A percentile compares a stretch with the other conserved stretches of the same genome.
Conservation (phyloP, 2,888 invertebrate genomes). For the Machimus atricapillus region DNA sequence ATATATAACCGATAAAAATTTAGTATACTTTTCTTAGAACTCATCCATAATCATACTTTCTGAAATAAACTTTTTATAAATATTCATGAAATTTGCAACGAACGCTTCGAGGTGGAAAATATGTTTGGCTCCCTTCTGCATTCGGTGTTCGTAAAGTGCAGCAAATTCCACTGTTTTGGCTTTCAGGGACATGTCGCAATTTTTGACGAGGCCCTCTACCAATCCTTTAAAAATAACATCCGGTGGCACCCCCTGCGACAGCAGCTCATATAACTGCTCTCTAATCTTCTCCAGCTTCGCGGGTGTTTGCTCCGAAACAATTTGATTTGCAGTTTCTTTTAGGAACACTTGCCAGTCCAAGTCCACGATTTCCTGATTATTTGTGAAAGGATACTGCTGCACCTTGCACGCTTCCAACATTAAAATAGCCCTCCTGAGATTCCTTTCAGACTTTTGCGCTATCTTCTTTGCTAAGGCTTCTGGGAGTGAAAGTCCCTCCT, state of each 20-base stretch:
- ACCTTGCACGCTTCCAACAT: slow-evolving; percentile 95
- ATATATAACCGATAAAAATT: background rate
- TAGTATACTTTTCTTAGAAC: slow-evolving; percentile 50
- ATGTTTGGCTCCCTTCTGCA: slow-evolving; percentile 90
- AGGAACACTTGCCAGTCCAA: slow-evolving; percentile 95
- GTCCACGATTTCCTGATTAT: slow-evolving; percentile 80
- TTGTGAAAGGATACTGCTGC: slow-evolving; percentile 84
- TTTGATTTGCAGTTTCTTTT: slow-evolving; percentile 83
- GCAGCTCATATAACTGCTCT: slow-evolving; percentile 88
- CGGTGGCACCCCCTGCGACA: slow-evolving; percentile 92
- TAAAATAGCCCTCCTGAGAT: slow-evolving; percentile 88
- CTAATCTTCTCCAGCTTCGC: slow-evolving; percentile 84
- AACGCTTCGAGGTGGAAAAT: slow-evolving; percentile 98
- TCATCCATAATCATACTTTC: slow-evolving; percentile 59
- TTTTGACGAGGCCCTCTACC: slow-evolving; percentile 81
- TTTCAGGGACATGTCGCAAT: slow-evolving; percentile 90
- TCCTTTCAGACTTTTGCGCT: slow-evolving; percentile 81
- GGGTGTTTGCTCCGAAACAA: slow-evolving; percentile 86
- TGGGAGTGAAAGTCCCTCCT: slow-evolving; percentile 81
- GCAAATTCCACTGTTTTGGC: slow-evolving; percentile 85
- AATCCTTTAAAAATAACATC: slow-evolving; percentile 91
- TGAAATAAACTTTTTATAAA: slow-evolving; percentile 81
- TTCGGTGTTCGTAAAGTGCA: slow-evolving; percentile 89
- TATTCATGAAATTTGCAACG: slow-evolving; percentile 94
- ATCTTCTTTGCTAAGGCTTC: slow-evolving; percentile 78